phyloP scores from a whole-genome alignment of 2,888 invertebrate species.

The Xanthia icteritia region DNA sequence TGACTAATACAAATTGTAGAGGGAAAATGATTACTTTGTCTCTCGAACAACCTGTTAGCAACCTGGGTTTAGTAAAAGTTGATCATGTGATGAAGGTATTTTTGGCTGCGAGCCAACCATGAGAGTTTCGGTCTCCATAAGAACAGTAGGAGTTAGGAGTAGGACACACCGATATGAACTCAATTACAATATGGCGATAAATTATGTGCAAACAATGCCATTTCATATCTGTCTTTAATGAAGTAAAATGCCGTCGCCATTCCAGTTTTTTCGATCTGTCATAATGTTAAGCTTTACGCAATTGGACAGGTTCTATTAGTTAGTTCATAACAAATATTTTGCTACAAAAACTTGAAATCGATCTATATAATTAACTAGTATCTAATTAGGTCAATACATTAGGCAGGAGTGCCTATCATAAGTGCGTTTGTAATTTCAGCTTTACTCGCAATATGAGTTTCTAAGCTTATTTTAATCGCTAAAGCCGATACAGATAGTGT shows the following conservation, averaged over 20 bases:
- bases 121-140: conserved; percentile 11
- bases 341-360: conserved; percentile 51
- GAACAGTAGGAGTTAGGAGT: not conserved
- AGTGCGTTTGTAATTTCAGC: conserved; percentile 41
- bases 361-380: conserved; percentile 37
- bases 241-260: conserved; percentile 13
- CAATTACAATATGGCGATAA: not conserved
- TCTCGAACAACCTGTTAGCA: conserved; percentile 1
- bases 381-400: conserved; percentile 48
- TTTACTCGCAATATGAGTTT: conserved; percentile 19
- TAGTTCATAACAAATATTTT: conserved; percentile 46
- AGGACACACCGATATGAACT: not conserved
- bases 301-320: conserved; percentile 46
- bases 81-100: conserved; percentile 13
- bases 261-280: conserved; percentile 45
- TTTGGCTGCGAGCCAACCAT: conserved; percentile 14
- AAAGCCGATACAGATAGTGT: conserved; percentile 3
- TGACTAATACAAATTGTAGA: not conserved
- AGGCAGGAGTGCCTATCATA: conserved; percentile 19
- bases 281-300: conserved; percentile 53
- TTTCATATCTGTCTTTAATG: not conserved
- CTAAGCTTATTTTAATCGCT: conserved; percentile 39
- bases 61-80: not conserved
- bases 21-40: not conserved
- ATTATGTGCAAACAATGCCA: conserved; percentile 10